A percentile compares a stretch with the other conserved stretches of the same genome.
Evolutionary conservation across 1,140 invertebrate genomes (phyloP).

Genomic region (Anastatus disparis): DNA sequence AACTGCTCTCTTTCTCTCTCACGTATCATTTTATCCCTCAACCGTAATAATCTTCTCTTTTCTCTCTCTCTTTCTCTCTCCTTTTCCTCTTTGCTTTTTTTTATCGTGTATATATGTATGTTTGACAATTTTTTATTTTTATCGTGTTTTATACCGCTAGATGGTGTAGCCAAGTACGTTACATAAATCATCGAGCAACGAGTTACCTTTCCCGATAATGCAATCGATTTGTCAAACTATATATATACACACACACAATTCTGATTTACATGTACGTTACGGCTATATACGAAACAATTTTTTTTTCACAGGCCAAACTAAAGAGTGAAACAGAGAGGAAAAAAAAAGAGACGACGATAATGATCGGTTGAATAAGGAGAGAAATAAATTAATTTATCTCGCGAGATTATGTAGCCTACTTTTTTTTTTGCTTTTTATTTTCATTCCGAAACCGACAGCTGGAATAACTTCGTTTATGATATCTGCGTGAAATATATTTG

Average conservation of each 20-base stretch:
- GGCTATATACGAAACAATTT: neutral
- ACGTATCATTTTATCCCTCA: too few species aligned
- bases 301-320: neutral
- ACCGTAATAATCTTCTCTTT: too few species aligned
- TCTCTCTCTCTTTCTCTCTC: neutral
- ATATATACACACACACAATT: neutral
- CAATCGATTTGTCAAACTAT: slow-evolving; percentile 30
- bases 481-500: neutral
- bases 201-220: slow-evolving; percentile 15
- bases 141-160: too few species aligned
- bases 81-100: too few species aligned
- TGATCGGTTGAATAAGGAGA: slow-evolving; percentile 13
- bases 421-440: neutral
- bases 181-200: slow-evolving; percentile 14
- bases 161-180: neutral
- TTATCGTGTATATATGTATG: too few species aligned
- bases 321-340: too few species aligned
- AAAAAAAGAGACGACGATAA: slow-evolving; percentile 11
- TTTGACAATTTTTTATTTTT: too few species aligned
- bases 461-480: neutral
- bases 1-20: too few species aligned
- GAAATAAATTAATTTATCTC: slow-evolving; percentile 7
- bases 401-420: neutral
- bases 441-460: neutral
- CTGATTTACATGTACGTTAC: slow-evolving; percentile 19